Conservation (phyloP, 2,797 vertebrate genomes). For the Tangara arthus region DNA sequence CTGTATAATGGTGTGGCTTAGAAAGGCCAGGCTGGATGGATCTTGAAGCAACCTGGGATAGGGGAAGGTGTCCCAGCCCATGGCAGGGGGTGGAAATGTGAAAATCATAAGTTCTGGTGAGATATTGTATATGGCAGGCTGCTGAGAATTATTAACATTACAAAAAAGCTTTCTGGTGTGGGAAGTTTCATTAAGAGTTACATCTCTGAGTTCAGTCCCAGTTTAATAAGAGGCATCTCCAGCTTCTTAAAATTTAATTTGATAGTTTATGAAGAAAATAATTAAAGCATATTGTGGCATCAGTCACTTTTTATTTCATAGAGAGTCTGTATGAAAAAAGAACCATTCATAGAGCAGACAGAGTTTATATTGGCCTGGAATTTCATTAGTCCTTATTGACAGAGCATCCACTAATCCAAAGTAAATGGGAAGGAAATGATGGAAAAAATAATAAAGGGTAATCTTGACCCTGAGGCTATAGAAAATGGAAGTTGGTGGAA, state of each 20-base stretch:
- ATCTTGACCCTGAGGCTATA: background rate
- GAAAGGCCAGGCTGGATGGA: background rate
- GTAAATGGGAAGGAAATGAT: background rate
- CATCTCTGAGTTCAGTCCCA: conserved; percentile 38
- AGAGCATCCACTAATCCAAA: background rate
- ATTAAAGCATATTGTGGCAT: conserved; percentile 69
- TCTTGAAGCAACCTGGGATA: background rate
- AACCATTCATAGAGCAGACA: background rate
- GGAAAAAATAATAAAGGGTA: background rate
- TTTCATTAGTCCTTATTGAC: conserved; percentile 1
- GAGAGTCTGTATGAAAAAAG: background rate
- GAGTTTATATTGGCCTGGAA: background rate
- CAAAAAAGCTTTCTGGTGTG: background rate
- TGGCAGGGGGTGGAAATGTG: background rate
- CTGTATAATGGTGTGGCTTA: background rate
- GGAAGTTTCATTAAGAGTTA: conserved; percentile 69
- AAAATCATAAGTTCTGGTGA: conserved; percentile 8
- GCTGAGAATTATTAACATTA: conserved; percentile 35
- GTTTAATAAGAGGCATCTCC: conserved; percentile 57
- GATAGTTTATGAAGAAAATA: conserved; percentile 72
- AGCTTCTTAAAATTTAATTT: conserved; percentile 74
- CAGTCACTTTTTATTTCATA: conserved; percentile 49
- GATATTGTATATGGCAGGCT: background rate
- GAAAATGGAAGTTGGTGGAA: background rate
- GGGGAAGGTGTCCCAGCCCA: background rate